A percentile compares a stretch with the other conserved stretches of the same genome.
Evolutionary conservation across 2,113 vertebrate genomes (phyloP).

Genomic region (Heloderma charlesbogerti): DNA sequence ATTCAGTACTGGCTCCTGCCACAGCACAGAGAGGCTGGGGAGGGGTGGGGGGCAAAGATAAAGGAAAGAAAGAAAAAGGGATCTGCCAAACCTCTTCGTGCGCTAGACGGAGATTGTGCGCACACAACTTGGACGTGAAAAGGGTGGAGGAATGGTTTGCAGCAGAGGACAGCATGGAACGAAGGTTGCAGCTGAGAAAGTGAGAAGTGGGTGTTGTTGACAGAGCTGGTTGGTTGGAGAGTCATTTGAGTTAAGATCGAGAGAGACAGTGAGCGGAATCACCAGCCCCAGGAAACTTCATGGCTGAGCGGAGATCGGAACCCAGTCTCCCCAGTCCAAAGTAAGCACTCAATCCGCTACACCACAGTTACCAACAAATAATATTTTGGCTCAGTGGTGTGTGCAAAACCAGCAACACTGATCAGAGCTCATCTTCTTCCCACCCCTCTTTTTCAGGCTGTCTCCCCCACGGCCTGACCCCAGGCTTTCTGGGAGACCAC

Average conservation of each 20-base stretch:
- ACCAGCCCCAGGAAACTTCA: too few relatives aligned
- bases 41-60: accelerated
- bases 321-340: too few relatives aligned
- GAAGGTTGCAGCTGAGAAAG: background rate
- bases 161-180: background rate
- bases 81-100: too few relatives aligned
- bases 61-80: too few relatives aligned
- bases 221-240: background rate
- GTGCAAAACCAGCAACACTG: background rate
- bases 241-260: too few relatives aligned
- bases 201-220: background rate
- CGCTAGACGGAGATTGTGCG: too few relatives aligned
- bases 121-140: background rate
- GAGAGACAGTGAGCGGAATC: too few relatives aligned
- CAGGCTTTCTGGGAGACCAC: background rate
- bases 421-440: background rate
- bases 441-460: too few relatives aligned
- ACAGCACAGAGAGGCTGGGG: background rate
- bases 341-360: too few relatives aligned
- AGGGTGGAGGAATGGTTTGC: background rate
- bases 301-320: too few relatives aligned
- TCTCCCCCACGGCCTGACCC: background rate
- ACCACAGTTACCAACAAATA: too few relatives aligned
- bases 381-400: too few relatives aligned
- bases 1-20: background rate